Conservation (phyloP, 2,888 invertebrate genomes). For the Oeneis ivallda region DNA sequence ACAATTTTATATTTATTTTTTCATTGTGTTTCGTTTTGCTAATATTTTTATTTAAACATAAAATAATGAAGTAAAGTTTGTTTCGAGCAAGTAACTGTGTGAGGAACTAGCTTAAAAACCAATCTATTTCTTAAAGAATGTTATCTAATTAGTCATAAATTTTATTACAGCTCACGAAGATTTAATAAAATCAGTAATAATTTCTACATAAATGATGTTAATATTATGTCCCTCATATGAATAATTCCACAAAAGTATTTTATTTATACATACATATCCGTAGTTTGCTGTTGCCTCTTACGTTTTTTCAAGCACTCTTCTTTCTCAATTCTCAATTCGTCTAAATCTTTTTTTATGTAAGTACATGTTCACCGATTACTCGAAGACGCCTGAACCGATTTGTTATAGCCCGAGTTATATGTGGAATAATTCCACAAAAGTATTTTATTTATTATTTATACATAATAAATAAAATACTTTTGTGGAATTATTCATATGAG, state of each 20-base stretch:
- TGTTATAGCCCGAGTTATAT: neutral
- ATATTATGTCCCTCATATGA: constrained; percentile 2
- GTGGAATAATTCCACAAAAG: neutral
- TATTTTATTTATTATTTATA: neutral
- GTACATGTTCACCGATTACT: too few relatives aligned
- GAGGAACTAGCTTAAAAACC: constrained; percentile 2
- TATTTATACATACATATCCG: neutral
- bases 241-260: constrained; percentile 1
- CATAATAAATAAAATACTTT: neutral
- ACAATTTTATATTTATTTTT: too few relatives aligned
- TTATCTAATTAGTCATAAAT: constrained; percentile 22
- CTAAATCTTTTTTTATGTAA: too few relatives aligned
- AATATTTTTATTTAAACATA: too few relatives aligned
- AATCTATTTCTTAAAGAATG: constrained; percentile 17
- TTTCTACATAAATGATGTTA: constrained; percentile 13
- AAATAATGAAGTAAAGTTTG: neutral
- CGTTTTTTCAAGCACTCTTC: too few relatives aligned
- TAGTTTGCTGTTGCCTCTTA: neutral
- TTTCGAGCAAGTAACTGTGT: neutral
- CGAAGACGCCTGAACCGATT: too few relatives aligned
- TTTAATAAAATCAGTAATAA: constrained; percentile 25
- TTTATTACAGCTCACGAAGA: constrained; percentile 7
- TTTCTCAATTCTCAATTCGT: too few relatives aligned
- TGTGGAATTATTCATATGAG: neutral
- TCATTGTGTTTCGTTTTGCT: too few relatives aligned